Evolutionary conservation across 2,797 vertebrate species (phyloP).

Genomic region (Emydoidea blandingii): DNA sequence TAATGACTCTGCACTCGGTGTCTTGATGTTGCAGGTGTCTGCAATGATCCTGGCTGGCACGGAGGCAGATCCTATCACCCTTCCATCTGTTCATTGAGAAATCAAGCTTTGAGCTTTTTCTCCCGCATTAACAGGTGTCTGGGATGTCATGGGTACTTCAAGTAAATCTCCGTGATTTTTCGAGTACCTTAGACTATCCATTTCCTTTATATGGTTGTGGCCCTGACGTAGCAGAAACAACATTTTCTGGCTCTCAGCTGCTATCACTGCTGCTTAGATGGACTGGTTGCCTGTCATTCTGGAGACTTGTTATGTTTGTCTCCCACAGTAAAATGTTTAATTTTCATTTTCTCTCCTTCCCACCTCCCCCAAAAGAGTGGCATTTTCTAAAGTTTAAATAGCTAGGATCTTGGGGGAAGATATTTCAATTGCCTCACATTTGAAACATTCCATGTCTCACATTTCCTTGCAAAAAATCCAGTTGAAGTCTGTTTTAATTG

Average conservation of each 20-base stretch:
- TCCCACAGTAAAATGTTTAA: constrained; percentile 2
- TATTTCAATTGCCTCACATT: neutral
- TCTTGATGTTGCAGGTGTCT: neutral
- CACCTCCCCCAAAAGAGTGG: neutral
- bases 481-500: constrained; percentile 65
- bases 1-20: neutral
- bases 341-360: neutral
- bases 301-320: neutral
- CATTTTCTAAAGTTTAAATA: neutral
- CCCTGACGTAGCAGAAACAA: constrained; percentile 22
- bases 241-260: neutral
- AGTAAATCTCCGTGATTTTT: constrained; percentile 60
- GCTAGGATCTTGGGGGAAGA: neutral
- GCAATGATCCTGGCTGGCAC: neutral
- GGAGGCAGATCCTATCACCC: neutral
- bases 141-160: neutral
- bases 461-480: constrained; percentile 35
- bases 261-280: neutral
- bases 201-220: constrained; percentile 28
- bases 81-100: constrained; percentile 4
- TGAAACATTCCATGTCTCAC: neutral
- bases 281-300: neutral
- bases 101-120: constrained; percentile 19
- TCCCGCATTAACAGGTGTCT: constrained; percentile 27
- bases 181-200: constrained; percentile 40